phyloP scores from a whole-genome alignment of 2,113 vertebrate genomes.

The Ctenodactylus gundi region DNA sequence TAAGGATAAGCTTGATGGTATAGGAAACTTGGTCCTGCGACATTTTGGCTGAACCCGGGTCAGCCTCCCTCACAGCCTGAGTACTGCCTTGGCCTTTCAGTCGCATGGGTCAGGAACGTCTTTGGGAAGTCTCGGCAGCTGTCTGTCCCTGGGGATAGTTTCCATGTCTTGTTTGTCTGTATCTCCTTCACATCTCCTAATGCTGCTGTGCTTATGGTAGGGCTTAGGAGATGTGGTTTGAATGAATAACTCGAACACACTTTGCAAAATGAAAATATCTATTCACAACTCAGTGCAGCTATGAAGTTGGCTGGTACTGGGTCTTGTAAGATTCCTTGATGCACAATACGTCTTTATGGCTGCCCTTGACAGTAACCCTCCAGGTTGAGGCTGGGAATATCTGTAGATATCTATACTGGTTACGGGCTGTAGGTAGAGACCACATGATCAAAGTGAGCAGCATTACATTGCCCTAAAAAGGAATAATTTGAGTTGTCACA shows the following conservation, averaged over 20 bases:
- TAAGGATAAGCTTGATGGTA: neutral
- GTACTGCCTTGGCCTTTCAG: neutral
- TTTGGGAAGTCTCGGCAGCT: rapidly evolving
- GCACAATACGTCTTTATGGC: neutral
- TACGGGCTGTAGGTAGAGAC: neutral
- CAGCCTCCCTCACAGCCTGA: neutral
- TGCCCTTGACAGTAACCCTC: no score
- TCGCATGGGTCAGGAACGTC: neutral
- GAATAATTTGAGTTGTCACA: neutral
- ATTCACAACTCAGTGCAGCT: neutral
- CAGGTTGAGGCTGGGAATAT: neutral
- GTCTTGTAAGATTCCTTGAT: neutral
- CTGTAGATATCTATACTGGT: neutral
- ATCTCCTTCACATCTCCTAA: no score
- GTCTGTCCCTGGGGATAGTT: neutral
- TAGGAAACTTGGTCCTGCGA: neutral
- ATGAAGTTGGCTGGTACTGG: neutral
- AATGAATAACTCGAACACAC: neutral
- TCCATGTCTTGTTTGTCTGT: neutral
- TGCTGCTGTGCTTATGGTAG: neutral
- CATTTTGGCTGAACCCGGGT: neutral
- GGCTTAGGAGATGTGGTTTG: neutral
- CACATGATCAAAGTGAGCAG: neutral
- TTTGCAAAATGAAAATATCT: neutral
- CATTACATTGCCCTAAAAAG: neutral